Conservation (phyloP, 35 echinoderm and acorn worm species). For the Hemicentrotus pulcherrimus region DNA sequence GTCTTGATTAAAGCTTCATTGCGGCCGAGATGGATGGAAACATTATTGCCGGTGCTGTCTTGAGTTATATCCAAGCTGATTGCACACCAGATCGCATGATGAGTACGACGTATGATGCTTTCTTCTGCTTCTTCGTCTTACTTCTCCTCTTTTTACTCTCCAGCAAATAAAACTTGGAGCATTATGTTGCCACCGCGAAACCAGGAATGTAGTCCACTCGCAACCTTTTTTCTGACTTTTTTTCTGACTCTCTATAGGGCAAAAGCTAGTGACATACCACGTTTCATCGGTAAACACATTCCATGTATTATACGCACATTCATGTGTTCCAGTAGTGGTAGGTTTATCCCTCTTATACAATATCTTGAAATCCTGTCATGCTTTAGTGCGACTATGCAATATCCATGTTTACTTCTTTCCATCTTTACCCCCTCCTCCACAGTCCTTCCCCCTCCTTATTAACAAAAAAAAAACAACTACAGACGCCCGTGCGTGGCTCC, state of each 20-base stretch:
- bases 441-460: neutral
- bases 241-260: too few species aligned
- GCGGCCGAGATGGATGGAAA: neutral
- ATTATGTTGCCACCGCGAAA: too few species aligned
- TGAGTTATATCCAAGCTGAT: neutral
- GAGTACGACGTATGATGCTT: neutral
- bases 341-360: neutral
- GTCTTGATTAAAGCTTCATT: conserved; percentile 13
- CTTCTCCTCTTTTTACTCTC: too few species aligned
- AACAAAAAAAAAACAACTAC: neutral
- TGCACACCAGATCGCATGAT: neutral
- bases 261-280: too few species aligned
- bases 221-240: too few species aligned
- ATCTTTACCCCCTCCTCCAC: neutral
- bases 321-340: neutral
- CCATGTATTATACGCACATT: too few species aligned
- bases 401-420: neutral
- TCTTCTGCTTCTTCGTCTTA: neutral
- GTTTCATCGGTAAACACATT: too few species aligned
- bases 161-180: too few species aligned
- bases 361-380: neutral
- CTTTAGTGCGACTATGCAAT: neutral
- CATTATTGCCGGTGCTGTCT: neutral
- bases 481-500: neutral
- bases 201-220: too few species aligned